These are phyloP conservation scores for Puntigrus tetrazona DNA, from an alignment of 2,113 vertebrate genomes.

Conservation along the genomic window DNA sequence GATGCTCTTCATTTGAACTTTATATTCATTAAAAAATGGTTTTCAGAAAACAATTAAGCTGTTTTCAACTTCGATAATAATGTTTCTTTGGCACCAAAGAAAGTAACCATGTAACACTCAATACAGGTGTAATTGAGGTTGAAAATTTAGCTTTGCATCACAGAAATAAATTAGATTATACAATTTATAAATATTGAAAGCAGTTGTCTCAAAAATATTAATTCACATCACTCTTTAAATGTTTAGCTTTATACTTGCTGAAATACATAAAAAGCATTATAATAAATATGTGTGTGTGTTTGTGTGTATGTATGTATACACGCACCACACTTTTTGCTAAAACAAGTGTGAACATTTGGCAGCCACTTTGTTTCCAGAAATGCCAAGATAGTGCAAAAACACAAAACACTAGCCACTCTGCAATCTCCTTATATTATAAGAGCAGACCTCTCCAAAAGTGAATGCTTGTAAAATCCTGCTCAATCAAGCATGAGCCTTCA, in stretches of 20 bases:
- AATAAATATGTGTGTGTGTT: no score
- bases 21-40: no score
- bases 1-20: no score
- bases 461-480: slow-evolving; percentile 65
- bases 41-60: no score
- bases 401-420: slow-evolving; percentile 10
- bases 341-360: background rate
- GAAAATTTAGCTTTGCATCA: background rate
- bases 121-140: background rate
- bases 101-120: background rate
- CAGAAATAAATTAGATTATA: background rate
- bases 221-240: background rate
- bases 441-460: slow-evolving; percentile 54
- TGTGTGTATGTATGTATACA: no score
- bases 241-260: background rate
- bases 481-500: slow-evolving; percentile 53
- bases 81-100: background rate
- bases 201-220: background rate
- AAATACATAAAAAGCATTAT: no score
- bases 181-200: background rate
- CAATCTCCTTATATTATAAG: slow-evolving; percentile 58
- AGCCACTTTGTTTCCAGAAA: background rate
- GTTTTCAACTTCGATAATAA: no score
- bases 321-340: no score
- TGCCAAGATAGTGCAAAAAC: background rate